A percentile compares a stretch with the other conserved stretches of the same genome.
These are phyloP conservation scores for Oscheius onirici DNA, from an alignment of 2,888 invertebrate species.

Conservation along the genomic window DNA sequence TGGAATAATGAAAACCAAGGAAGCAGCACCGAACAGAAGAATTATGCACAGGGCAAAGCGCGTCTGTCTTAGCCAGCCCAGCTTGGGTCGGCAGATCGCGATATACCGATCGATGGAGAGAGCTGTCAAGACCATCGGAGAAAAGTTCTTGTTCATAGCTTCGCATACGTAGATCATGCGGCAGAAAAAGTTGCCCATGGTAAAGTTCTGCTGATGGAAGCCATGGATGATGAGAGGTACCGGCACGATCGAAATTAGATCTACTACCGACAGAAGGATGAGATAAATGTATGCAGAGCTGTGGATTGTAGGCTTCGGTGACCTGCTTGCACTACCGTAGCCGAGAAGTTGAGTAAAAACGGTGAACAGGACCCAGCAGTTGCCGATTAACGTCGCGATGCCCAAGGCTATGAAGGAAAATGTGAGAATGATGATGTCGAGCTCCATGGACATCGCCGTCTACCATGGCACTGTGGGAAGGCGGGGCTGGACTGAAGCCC, in stretches of 20 bases:
- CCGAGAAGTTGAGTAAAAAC: conserved; percentile 59
- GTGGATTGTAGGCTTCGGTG: conserved; percentile 57
- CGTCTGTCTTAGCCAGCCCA: conserved; percentile 66
- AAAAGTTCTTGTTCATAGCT: conserved; percentile 66
- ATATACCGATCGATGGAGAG: conserved; percentile 62
- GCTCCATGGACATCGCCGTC: conserved; percentile 24
- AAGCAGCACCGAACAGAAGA: conserved; percentile 52
- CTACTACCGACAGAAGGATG: conserved; percentile 66
- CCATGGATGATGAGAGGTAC: conserved; percentile 67
- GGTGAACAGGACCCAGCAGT: conserved; percentile 66
- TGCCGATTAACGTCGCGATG: conserved; percentile 61
- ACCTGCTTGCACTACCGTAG: conserved; percentile 38
- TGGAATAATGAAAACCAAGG: conserved; percentile 64
- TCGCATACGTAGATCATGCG: conserved; percentile 64
- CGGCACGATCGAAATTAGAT: conserved; percentile 63
- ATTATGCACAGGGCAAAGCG: conserved; percentile 59
- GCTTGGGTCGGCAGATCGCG: conserved; percentile 60
- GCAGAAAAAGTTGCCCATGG: conserved; percentile 58
- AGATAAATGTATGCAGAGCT: conserved; percentile 68
- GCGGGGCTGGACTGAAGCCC: conserved; percentile 32
- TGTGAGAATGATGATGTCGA: conserved; percentile 42
- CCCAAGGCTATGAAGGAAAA: conserved; percentile 61
- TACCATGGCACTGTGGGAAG: conserved; percentile 34
- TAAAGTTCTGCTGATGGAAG: conserved; percentile 57
- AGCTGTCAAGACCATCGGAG: conserved; percentile 66